Evolutionary conservation across 2,888 invertebrate species (phyloP), one percentile per base, ranked within the genome.

Genomic region (Trichacis sp.): DNA sequence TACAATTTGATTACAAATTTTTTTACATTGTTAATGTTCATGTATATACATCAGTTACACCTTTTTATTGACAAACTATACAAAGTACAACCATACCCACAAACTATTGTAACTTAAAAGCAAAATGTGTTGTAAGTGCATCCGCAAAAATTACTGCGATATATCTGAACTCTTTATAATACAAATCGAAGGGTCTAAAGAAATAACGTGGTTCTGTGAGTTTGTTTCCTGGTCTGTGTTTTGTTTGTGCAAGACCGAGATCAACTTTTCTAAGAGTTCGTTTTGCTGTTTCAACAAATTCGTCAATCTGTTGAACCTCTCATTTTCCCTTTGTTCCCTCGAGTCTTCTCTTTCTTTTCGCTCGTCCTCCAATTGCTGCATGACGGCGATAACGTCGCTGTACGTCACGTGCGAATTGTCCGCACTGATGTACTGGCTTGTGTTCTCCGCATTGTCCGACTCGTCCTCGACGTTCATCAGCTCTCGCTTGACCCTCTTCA

Each of bases 311-410:
- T 67, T 59, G 14, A 66, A 67, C 14, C 67, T 19, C 11, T 67
- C 67, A 11, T 68, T 68, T 30, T 64, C 68, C n/a, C 67, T 56
- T 30, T 60, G 63, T n/a, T 67, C 67, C 11, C 67, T 20, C n/a
- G 50, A 57, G 18, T 67, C 67, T 38, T 67, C 67, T 14, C 67
- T 45, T 29, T 67, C 67, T 40, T 67, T 68, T 15, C 68, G 45
- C 20, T 68, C 68, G 19, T 68, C 67, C 19, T 68, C 67, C 1
- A 68, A 50, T 8, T 68, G 67, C 9, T 68, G 67, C 67, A 68
- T 68, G 24, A 68, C 64, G 1, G 67, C 67, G 33, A 68, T 68
- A 1, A 68, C 63, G 17, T 68, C 67, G 11, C 67, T 60, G 53
- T 68, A 68, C 1, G 67, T 68, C 5, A 68, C 63, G 29, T 63